A percentile compares a stretch with the other conserved stretches of the same genome.
Evolutionary conservation across 2,113 vertebrate species (phyloP).

Genomic region (Eulemur macaco): DNA sequence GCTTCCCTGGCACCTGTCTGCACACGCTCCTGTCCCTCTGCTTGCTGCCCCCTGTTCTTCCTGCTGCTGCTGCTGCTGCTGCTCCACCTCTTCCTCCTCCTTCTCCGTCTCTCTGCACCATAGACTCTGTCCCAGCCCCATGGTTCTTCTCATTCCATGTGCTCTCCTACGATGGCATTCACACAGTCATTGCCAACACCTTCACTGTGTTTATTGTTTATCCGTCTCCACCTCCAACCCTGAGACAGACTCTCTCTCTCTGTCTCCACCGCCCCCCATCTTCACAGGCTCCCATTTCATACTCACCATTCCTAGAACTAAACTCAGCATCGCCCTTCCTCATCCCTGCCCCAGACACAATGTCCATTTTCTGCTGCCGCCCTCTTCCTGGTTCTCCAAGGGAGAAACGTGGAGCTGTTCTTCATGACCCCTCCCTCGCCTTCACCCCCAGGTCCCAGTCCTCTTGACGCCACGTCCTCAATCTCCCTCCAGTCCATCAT

Average conservation of each 20-base stretch:
- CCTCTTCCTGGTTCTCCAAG: background rate
- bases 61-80: background rate
- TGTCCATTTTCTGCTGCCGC: background rate
- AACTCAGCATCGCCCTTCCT: background rate
- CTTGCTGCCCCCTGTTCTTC: background rate
- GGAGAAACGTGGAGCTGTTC: background rate
- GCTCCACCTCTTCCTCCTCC: background rate
- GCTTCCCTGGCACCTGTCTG: background rate
- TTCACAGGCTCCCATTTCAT: background rate
- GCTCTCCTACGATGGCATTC: background rate
- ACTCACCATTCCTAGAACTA: background rate
- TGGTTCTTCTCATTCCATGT: background rate
- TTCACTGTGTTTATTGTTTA: background rate
- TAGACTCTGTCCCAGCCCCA: background rate
- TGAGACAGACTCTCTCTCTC: background rate
- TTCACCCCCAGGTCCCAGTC: background rate
- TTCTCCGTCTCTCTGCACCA: background rate
- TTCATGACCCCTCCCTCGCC: background rate
- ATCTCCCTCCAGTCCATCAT: background rate
- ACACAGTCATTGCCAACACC: background rate
- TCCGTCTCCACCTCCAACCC: background rate
- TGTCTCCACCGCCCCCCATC: background rate
- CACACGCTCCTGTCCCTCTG: background rate
- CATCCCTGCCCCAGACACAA: background rate
- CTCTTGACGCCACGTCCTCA: background rate